Evolutionary conservation across 1,140 invertebrate genomes (phyloP).

Genomic region (Metaphire vulgaris): DNA sequence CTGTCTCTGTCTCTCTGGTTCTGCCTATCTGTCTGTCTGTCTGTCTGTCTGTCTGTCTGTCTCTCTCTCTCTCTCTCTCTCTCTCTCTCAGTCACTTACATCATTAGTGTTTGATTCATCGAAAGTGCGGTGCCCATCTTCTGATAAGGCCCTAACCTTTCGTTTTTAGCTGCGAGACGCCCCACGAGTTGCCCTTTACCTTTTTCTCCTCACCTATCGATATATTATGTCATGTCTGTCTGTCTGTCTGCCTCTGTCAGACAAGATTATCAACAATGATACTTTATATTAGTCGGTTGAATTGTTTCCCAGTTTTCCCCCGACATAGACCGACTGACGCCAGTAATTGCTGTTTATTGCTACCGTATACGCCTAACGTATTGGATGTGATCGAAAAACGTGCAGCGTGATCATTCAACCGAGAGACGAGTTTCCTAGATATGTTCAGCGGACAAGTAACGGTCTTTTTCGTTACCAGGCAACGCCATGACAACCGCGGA

Average conservation of each 20-base stretch:
- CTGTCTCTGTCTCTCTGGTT: neutral
- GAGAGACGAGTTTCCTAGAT: too few relatives aligned
- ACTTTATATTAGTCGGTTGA: neutral
- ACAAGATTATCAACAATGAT: too few relatives aligned
- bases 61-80: neutral
- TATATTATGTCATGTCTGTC: neutral
- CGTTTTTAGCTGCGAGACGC: neutral
- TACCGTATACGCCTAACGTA: neutral
- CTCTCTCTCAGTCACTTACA: neutral
- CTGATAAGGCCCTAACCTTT: neutral
- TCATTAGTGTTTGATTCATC: neutral
- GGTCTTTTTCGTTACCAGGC: neutral
- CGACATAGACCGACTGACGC: neutral
- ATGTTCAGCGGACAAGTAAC: too few relatives aligned
- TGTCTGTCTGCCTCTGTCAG: neutral
- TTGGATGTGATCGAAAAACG: too few relatives aligned
- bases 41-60: neutral
- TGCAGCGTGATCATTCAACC: too few relatives aligned
- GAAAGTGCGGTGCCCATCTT: neutral
- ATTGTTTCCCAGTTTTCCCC: neutral
- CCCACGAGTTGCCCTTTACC: neutral
- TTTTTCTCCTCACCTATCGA: neutral
- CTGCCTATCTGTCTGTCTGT: neutral
- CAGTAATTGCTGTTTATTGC: neutral
- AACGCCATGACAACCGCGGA: neutral